phyloP scores from a whole-genome alignment of 2,113 vertebrate genomes.

The Mohoua ochrocephala region DNA sequence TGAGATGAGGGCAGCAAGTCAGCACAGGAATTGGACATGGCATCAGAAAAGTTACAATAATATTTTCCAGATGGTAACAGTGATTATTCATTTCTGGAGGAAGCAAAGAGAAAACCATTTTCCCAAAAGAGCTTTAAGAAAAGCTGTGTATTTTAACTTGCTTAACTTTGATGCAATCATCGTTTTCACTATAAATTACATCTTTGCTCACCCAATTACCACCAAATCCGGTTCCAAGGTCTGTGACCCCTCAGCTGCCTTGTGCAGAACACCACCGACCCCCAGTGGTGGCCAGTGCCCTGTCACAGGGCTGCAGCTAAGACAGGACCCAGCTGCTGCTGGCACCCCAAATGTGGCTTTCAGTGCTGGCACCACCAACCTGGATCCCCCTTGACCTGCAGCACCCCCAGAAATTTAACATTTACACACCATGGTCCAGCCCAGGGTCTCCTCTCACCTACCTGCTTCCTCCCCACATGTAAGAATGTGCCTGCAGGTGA shows the following conservation, averaged over 20 bases:
- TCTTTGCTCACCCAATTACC: not conserved
- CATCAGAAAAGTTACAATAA: not conserved
- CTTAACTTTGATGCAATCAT: not conserved
- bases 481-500: not conserved
- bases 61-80: conserved; percentile 1
- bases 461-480: not conserved
- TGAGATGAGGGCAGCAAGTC: not conserved
- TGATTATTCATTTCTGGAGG: not conserved
- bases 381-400: not conserved
- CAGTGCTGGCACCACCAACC: not conserved
- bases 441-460: not conserved
- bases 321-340: not conserved
- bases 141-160: not conserved
- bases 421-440: not conserved
- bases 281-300: not conserved
- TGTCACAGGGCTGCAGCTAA: too few relatives aligned
- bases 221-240: not conserved
- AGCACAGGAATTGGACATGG: not conserved
- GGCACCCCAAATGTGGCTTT: not conserved
- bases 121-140: not conserved
- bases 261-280: not conserved
- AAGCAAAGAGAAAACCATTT: not conserved
- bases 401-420: not conserved
- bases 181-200: not conserved
- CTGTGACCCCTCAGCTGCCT: not conserved